phyloP scores from a whole-genome alignment of 2,113 vertebrate species.

The western clawed frog (Xenopus tropicalis) region UCB_Xtro_10.0 CM004449.2:80268501-80269000 shows the following conservation, averaged over 20 bases:
- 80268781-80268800: constrained; percentile 88
- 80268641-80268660: constrained; percentile 99
- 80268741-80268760: background rate
- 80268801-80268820: constrained; percentile 86
- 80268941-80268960: too few species aligned
- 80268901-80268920: background rate
- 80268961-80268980: too few species aligned
- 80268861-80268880: constrained; percentile 16
- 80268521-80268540: background rate
- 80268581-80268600: constrained; percentile 89
- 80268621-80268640: constrained; percentile 95
- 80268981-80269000: too few species aligned
- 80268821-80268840: constrained; percentile 88
- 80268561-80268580: constrained; percentile 24
- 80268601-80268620: constrained; percentile 85
- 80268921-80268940: background rate
- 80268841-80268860: constrained; percentile 70
- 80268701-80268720: constrained; percentile 94
- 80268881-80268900: background rate
- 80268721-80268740: constrained; percentile 90
- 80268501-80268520: constrained; percentile 10
- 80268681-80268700: constrained; percentile 98
- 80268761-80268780: constrained; percentile 58
- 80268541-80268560: constrained; percentile 13
- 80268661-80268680: constrained; percentile 95